Conservation (phyloP, 2,888 invertebrate genomes). For the Mellilla xanthometata region DNA sequence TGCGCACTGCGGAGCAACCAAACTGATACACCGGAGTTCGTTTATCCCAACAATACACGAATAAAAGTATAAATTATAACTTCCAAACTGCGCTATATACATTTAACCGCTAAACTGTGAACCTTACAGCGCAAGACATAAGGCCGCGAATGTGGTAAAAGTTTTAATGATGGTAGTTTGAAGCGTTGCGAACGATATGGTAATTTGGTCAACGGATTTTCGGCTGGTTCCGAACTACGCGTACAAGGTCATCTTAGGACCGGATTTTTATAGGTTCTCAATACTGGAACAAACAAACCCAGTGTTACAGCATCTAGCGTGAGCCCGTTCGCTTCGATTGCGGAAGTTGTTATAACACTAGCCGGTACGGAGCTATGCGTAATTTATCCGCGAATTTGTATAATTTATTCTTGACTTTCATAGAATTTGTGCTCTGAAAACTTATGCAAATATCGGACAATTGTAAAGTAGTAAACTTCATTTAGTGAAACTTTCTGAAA, state of each 20-base stretch:
- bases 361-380: too few species aligned
- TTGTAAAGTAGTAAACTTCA: conserved; percentile 2
- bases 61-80: conserved; percentile 32
- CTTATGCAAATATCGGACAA: conserved; percentile 7
- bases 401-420: not conserved
- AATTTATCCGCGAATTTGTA: too few species aligned
- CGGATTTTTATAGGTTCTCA: conserved; percentile 36
- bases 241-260: conserved; percentile 52
- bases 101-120: conserved; percentile 15
- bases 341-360: not conserved
- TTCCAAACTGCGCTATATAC: conserved; percentile 29
- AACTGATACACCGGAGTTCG: conserved; percentile 35
- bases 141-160: conserved; percentile 25
- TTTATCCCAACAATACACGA: conserved; percentile 41
- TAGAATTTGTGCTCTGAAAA: conserved; percentile 3
- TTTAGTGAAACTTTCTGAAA: conserved; percentile 14
- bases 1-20: conserved; percentile 45
- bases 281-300: conserved; percentile 18
- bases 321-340: not conserved
- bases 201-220: conserved; percentile 60
- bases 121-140: conserved; percentile 26
- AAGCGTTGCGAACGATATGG: conserved; percentile 38
- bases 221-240: conserved; percentile 40
- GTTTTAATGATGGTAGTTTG: conserved; percentile 22
- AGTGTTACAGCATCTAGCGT: conserved; percentile 5